These are phyloP conservation scores for Prunella fulvescens DNA, from an alignment of 2,113 vertebrate genomes.

Conservation along the genomic window DNA sequence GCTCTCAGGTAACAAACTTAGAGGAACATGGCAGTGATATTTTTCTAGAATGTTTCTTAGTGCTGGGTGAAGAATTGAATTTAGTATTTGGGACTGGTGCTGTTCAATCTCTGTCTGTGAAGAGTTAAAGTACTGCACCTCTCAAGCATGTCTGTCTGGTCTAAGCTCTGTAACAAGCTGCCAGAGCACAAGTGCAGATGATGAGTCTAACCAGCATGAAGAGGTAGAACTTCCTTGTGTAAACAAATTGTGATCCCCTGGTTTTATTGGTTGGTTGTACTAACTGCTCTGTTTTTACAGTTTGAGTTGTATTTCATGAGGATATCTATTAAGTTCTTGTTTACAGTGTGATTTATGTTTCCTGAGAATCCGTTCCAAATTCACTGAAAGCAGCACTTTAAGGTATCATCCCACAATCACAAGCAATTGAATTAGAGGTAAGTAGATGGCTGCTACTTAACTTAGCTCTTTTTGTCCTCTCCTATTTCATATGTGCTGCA, in stretches of 20 bases:
- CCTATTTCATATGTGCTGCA: rapidly evolving
- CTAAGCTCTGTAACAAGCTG: neutral
- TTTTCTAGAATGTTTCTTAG: neutral
- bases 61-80: neutral
- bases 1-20: neutral
- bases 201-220: neutral
- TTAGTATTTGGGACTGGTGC: neutral
- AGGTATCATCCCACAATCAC: neutral
- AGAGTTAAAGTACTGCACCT: neutral
- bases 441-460: neutral
- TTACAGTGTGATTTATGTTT: neutral
- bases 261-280: neutral
- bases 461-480: neutral
- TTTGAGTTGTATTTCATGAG: neutral
- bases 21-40: neutral
- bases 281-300: neutral
- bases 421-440: neutral
- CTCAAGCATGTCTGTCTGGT: neutral
- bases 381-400: neutral
- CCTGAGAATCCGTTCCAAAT: neutral
- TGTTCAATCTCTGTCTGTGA: neutral
- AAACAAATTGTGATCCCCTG: rapidly evolving
- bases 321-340: neutral
- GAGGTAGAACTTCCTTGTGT: neutral
- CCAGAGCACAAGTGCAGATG: neutral